Conservation (phyloP, 2,797 vertebrate species). For the Sebastes paucispinis region DNA sequence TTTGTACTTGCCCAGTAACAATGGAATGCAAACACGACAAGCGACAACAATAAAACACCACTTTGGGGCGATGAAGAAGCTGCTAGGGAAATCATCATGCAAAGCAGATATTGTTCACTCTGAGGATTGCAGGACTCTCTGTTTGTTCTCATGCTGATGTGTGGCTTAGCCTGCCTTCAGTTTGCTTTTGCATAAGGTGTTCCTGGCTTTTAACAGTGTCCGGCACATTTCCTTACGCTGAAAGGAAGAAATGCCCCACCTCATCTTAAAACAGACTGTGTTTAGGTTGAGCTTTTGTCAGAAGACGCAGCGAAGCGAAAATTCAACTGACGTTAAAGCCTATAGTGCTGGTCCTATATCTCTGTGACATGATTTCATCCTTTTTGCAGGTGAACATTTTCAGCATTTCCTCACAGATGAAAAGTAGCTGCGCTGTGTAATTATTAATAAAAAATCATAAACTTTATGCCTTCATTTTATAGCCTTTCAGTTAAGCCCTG, state of each 20-base stretch:
- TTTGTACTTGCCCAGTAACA: conserved; percentile 78
- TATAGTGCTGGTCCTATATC: neutral
- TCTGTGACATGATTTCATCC: conserved; percentile 2
- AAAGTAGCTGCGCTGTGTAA: neutral
- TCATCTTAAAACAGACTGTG: conserved; percentile 55
- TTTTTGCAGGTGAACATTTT: conserved; percentile 1
- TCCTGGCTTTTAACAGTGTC: conserved; percentile 74
- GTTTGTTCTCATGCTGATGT: conserved; percentile 75
- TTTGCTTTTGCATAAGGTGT: conserved; percentile 77
- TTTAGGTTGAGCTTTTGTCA: conserved; percentile 30
- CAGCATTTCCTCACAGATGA: neutral
- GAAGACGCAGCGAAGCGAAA: neutral
- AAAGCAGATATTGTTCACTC: conserved; percentile 80
- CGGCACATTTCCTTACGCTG: conserved; percentile 78
- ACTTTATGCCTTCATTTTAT: conserved; percentile 18
- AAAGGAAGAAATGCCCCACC: conserved; percentile 73
- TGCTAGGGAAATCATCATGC: conserved; percentile 85
- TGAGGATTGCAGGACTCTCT: conserved; percentile 63
- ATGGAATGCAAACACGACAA: conserved; percentile 79
- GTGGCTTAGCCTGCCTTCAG: conserved; percentile 73
- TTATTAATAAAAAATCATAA: conserved; percentile 39
- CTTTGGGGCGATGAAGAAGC: conserved; percentile 73
- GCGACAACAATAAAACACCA: conserved; percentile 75
- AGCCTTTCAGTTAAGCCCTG: conserved; percentile 12
- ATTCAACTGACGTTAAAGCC: conserved; percentile 53